phyloP scores from a whole-genome alignment of 2,797 vertebrate genomes.

The Chelidonichthys spinosus region DNA sequence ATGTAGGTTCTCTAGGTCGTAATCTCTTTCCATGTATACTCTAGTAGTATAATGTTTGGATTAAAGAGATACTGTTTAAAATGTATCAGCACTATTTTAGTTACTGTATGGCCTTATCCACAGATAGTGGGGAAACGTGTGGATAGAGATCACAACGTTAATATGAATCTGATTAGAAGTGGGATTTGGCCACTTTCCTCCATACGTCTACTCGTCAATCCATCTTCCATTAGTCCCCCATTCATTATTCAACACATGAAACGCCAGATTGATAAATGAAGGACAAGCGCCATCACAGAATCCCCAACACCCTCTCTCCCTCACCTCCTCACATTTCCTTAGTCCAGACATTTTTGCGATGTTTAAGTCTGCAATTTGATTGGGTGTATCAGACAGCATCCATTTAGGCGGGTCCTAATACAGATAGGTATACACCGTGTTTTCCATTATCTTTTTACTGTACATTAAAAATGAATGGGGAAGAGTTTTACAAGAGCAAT shows the following conservation, averaged over 20 bases:
- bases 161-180: conserved; percentile 49
- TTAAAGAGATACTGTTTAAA: not conserved
- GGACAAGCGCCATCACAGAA: conserved; percentile 66
- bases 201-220: conserved; percentile 52
- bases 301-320: conserved; percentile 57
- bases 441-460: conserved; percentile 83
- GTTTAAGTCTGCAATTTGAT: conserved; percentile 68
- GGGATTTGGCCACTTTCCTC: conserved; percentile 62
- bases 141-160: conserved; percentile 29
- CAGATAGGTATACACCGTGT: conserved; percentile 32
- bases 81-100: conserved; percentile 5
- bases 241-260: conserved; percentile 80
- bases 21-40: not conserved
- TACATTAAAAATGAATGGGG: conserved; percentile 85
- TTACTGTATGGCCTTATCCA: conserved; percentile 8
- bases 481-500: conserved; percentile 81
- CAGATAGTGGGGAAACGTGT: conserved; percentile 27
- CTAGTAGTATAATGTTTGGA: not conserved
- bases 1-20: too few species aligned
- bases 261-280: conserved; percentile 76
- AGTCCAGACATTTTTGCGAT: conserved; percentile 48
- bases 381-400: conserved; percentile 40
- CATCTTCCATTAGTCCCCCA: conserved; percentile 76
- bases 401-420: conserved; percentile 59
- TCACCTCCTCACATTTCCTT: conserved; percentile 60